phyloP scores from a whole-genome alignment of 2,113 vertebrate genomes.

The Dinomys branickii region DNA sequence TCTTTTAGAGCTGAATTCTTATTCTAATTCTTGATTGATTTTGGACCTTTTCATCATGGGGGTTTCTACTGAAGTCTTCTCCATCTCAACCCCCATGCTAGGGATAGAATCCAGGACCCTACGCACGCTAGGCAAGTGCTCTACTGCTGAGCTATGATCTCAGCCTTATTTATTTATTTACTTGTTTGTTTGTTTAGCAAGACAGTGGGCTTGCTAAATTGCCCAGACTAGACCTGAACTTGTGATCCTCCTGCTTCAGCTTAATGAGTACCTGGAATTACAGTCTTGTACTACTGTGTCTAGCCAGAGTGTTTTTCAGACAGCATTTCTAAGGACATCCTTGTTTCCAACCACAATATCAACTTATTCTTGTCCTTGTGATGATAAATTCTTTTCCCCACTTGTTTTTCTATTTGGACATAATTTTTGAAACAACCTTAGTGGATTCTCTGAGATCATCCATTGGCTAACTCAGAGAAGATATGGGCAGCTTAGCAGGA shows the following conservation, averaged over 20 bases:
- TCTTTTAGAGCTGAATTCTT: constrained; percentile 35
- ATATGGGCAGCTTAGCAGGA: too few species aligned
- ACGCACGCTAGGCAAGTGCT: too few species aligned
- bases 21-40: constrained; percentile 1
- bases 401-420: neutral
- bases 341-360: neutral
- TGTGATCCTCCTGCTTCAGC: neutral
- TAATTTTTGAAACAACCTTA: neutral
- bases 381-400: neutral
- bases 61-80: neutral
- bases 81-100: too few species aligned
- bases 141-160: too few species aligned
- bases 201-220: too few species aligned
- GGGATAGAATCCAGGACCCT: too few species aligned
- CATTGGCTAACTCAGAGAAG: neutral
- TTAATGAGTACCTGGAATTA: neutral
- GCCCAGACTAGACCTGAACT: too few species aligned
- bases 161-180: too few species aligned
- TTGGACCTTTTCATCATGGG: constrained; percentile 38
- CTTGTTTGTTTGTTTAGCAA: too few species aligned
- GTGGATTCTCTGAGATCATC: neutral
- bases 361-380: neutral
- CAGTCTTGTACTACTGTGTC: neutral
- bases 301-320: neutral
- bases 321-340: neutral